Evolutionary conservation across 2,113 vertebrate species (phyloP).

Genomic region (Trematocara marginatum): DNA sequence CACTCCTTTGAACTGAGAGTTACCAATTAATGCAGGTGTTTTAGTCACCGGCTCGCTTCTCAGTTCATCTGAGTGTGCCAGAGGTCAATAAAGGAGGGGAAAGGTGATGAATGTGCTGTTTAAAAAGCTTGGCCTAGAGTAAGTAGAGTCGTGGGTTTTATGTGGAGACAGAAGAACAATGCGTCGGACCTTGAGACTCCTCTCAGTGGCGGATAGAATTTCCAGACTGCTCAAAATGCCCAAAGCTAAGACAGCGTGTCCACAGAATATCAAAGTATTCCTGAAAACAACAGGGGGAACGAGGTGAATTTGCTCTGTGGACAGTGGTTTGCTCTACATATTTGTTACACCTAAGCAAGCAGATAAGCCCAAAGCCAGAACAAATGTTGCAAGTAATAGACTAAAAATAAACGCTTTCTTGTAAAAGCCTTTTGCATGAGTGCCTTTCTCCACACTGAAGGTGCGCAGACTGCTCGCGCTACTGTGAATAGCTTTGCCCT

Average conservation of each 20-base stretch:
- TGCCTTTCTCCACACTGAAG: background rate
- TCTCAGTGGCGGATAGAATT: background rate
- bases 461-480: background rate
- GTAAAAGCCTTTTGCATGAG: background rate
- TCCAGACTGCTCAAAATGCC: background rate
- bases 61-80: constrained; percentile 18
- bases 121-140: constrained; percentile 3
- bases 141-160: background rate
- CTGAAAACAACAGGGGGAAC: background rate
- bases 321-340: background rate
- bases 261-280: background rate
- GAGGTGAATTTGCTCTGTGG: background rate
- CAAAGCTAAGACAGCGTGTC: background rate
- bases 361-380: background rate
- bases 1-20: constrained; percentile 48
- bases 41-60: constrained; percentile 15
- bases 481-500: background rate
- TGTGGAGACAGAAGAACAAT: background rate
- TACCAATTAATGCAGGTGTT: constrained; percentile 57
- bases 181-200: constrained; percentile 12
- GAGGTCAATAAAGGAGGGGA: constrained; percentile 34
- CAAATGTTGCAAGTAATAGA: background rate
- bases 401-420: background rate
- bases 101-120: constrained; percentile 58
- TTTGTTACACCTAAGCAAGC: background rate